Percentiles rank a stretch among this genome's conserved stretches.
These are phyloP conservation scores for Dallia pectoralis DNA, from an alignment of 2,797 vertebrate genomes.

Conservation along the genomic window DNA sequence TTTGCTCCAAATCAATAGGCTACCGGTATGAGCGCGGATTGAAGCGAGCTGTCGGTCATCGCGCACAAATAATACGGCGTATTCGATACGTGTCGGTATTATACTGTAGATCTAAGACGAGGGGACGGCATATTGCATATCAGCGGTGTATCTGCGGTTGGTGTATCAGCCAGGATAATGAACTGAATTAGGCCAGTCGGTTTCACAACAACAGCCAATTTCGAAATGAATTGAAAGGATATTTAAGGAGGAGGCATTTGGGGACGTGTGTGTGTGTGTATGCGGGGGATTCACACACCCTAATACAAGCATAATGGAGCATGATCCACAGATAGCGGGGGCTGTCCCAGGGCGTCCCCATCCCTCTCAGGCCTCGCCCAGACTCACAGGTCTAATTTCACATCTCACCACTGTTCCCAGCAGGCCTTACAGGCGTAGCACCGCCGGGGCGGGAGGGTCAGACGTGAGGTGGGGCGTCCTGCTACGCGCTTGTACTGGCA, in stretches of 20 bases:
- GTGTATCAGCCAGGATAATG: conserved; percentile 55
- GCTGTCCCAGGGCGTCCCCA: conserved; percentile 64
- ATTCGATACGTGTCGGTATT: conserved; percentile 45
- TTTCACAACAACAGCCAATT: conserved; percentile 61
- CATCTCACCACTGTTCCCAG: conserved; percentile 81
- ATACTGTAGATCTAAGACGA: conserved; percentile 44
- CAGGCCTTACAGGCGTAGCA: conserved; percentile 77
- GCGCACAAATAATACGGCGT: conserved; percentile 49
- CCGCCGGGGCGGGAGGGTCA: conserved; percentile 77
- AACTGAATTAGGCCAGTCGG: conserved; percentile 51
- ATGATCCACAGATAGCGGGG: conserved; percentile 67
- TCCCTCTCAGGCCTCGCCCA: conserved; percentile 73
- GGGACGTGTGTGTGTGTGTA: too few relatives aligned
- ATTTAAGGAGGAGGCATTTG: conserved; percentile 68
- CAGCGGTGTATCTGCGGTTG: conserved; percentile 5
- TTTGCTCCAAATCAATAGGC: conserved; percentile 64
- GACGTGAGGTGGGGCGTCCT: conserved; percentile 68
- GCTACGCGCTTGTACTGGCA: conserved; percentile 63
- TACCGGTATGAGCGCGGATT: conserved; percentile 42
- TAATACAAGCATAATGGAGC: conserved; percentile 71
- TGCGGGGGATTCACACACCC: conserved; percentile 65
- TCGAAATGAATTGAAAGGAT: conserved; percentile 46
- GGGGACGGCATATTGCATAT: conserved; percentile 23
- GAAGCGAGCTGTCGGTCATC: conserved; percentile 37
- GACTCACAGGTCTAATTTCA: conserved; percentile 74